A percentile compares a stretch with the other conserved stretches of the same genome.
Evolutionary conservation across 64 coral and sea anemone genomes (phyloP).

Genomic region (Catalaphyllia jardinei): DNA sequence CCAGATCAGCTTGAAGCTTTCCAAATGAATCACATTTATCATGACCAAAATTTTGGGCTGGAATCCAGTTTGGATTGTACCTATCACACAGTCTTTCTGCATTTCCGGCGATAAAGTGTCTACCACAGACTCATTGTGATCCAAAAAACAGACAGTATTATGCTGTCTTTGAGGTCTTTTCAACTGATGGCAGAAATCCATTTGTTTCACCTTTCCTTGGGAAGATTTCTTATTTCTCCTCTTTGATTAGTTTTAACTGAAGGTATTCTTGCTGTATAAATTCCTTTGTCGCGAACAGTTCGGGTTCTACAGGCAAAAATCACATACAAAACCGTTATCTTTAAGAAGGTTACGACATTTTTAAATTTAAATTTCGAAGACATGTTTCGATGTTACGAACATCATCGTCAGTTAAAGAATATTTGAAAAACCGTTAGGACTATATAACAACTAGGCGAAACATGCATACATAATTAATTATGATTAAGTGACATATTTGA

Average conservation of each 20-base stretch:
- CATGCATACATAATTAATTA: no score
- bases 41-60: conserved; percentile 55
- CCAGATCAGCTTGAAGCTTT: conserved; percentile 38
- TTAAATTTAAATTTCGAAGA: no score
- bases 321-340: no score
- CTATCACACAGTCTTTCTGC: conserved; percentile 53
- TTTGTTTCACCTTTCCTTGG: background rate
- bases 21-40: conserved; percentile 39
- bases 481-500: no score
- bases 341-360: no score
- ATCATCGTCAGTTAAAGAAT: no score
- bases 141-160: no score
- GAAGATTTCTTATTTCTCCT: background rate
- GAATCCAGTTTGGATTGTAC: conserved; percentile 50
- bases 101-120: background rate
- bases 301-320: conserved; percentile 32
- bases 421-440: no score
- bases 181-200: conserved; percentile 61
- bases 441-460: no score
- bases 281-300: conserved; percentile 33
- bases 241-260: no score
- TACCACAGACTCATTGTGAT: conserved; percentile 42
- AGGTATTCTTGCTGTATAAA: no score
- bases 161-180: conserved; percentile 48
- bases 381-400: no score